Conservation (phyloP, 2,797 vertebrate genomes). For the Danio kyathit region DNA sequence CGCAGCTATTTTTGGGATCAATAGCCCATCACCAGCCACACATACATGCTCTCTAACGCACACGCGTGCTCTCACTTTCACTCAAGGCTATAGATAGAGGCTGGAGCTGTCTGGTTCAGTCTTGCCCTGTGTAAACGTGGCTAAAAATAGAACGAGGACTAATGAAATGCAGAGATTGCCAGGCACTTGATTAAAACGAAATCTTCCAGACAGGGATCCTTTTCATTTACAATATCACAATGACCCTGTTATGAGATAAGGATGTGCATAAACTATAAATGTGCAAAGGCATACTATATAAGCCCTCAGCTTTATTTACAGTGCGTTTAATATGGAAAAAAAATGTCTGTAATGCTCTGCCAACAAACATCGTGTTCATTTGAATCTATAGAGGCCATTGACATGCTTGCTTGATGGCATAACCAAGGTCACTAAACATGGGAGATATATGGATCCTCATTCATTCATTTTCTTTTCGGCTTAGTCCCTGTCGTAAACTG, state of each 20-base stretch:
- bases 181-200: conserved; percentile 60
- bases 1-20: conserved; percentile 61
- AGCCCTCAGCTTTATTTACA: background rate
- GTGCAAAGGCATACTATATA: conserved; percentile 7
- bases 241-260: conserved; percentile 42
- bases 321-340: background rate
- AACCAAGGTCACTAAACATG: conserved; percentile 6
- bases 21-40: conserved; percentile 53
- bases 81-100: conserved; percentile 62
- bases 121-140: conserved; percentile 58
- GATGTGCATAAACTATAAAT: conserved; percentile 17
- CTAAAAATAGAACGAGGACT: conserved; percentile 64
- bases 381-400: background rate
- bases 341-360: background rate
- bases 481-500: too few relatives aligned
- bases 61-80: conserved; percentile 46
- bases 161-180: conserved; percentile 66
- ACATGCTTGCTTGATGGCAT: background rate
- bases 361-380: background rate
- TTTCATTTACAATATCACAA: conserved; percentile 55
- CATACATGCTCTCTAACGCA: conserved; percentile 41
- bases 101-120: conserved; percentile 54
- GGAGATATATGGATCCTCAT: background rate
- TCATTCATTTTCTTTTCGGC: too few relatives aligned
- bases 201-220: conserved; percentile 49